phyloP scores from a whole-genome alignment of 2,797 vertebrate species.

The Chaetophractus vellerosus region DNA sequence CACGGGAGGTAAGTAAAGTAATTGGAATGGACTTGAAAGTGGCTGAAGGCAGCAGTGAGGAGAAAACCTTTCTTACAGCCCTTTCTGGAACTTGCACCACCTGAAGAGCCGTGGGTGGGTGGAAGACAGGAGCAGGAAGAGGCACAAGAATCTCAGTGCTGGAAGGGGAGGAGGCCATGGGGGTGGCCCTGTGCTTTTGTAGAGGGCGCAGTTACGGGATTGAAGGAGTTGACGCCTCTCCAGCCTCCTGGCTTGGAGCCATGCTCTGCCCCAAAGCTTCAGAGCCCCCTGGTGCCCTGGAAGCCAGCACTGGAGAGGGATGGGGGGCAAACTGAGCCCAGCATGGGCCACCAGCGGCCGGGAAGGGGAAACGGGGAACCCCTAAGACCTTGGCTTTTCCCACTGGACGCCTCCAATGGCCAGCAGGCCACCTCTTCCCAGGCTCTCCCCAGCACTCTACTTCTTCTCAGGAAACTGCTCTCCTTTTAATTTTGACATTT shows the following conservation, averaged over 20 bases:
- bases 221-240: rapidly evolving
- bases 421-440: no score
- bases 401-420: rapidly evolving
- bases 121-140: not conserved
- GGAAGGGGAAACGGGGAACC: rapidly evolving
- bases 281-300: rapidly evolving
- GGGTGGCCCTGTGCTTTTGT: not conserved
- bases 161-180: not conserved
- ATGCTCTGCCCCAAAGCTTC: not conserved
- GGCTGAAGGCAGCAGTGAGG: not conserved
- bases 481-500: not conserved
- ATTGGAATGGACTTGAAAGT: slow-evolving; percentile 5
- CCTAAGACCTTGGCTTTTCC: not conserved
- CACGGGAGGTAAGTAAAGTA: not conserved
- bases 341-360: rapidly evolving
- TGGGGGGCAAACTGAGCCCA: not conserved
- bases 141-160: not conserved
- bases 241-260: not conserved
- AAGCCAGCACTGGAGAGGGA: not conserved
- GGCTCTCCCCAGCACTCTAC: not conserved
- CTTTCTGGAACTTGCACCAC: slow-evolving; percentile 14
- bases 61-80: not conserved
- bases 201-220: not conserved
- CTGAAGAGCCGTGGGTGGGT: not conserved
- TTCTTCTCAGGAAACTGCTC: not conserved